phyloP scores from a whole-genome alignment of 2,888 invertebrate species.

The Nineta flava region DNA sequence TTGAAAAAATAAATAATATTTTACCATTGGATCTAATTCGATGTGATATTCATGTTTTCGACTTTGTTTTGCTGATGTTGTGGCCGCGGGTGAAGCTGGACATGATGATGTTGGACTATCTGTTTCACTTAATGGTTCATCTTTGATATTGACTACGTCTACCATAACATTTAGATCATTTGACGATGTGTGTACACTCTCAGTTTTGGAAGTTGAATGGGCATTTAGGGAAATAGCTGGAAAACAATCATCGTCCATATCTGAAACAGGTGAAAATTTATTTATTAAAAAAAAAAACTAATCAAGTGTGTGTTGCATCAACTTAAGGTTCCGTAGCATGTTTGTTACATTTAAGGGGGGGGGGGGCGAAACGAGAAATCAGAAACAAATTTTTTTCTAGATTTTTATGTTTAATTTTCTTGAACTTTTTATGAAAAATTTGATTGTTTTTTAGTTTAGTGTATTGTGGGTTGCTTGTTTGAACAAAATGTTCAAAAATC shows the following conservation, averaged over 20 bases:
- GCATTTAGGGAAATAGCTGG: constrained; percentile 60
- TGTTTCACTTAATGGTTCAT: constrained; percentile 59
- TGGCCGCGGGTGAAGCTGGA: constrained; percentile 42
- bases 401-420: no score
- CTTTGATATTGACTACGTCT: constrained; percentile 41
- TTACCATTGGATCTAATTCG: constrained; percentile 5
- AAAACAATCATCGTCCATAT: constrained; percentile 84
- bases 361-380: no score
- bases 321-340: no score
- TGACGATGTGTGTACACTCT: constrained; percentile 12
- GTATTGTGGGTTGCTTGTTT: no score
- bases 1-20: not conserved
- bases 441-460: no score
- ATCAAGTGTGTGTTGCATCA: no score
- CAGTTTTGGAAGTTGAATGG: constrained; percentile 23
- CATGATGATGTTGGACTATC: constrained; percentile 58
- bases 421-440: no score
- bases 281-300: no score
- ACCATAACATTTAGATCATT: constrained; percentile 10
- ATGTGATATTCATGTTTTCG: constrained; percentile 12
- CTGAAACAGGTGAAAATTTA: constrained; percentile 31
- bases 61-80: constrained; percentile 16
- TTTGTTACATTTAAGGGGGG: no score
- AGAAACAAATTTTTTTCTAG: no score
- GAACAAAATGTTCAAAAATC: no score